Base-by-base conservation (phyloP, 2,888 invertebrate genomes). In the Drosophila bunnanda region DNA sequence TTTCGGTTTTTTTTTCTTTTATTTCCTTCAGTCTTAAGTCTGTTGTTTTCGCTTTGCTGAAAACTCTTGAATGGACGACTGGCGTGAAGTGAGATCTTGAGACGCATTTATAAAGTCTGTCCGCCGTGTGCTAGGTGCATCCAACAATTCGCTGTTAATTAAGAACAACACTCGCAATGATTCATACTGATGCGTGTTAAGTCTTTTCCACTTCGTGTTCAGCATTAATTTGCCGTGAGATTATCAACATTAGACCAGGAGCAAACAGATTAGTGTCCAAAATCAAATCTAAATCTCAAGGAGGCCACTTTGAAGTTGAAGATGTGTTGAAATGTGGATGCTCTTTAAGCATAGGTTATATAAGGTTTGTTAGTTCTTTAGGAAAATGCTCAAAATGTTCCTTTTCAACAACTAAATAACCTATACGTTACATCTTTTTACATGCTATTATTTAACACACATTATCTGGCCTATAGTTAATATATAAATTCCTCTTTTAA, bases 121-220 rank as follows among this genome's bases (percentile, higher is more conserved):
- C 38, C 12, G 20, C 58, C 17, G 46, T 8, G 46, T 10, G 38
- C 50, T 65, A 67, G 64, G 58, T 67, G 67, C 67, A 48, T 38
- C 20, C 67, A 67, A 57, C 71, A 48, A 44, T 70, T 70, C 74
- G 41, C 54, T 55, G 43, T 75, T 72, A 75, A 72, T 72, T 72
- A 72, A 72, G 68, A 46, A 41, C 44, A 57, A 48, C 70, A 60
- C 39, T 76, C 50, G 41, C 59, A 54, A 78, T 82, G 81, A 82
- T 88, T 87, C 78, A 82, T 87, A 80, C 43, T 78, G 73, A 28
- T 57, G 81, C 86, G 69, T 82, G 80, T 72, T 52, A 70, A 85
- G 80, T 79, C 62, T 85, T 84, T 83, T 80, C 79, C 79, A 77
- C 79, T 65, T 61, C 89, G 77, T 89, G 88, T 89, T 89, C 79